These are phyloP conservation scores for Crambe crambe DNA, from an alignment of 37 sponge, comb jelly and placozoan species.

Conservation along the genomic window DNA sequence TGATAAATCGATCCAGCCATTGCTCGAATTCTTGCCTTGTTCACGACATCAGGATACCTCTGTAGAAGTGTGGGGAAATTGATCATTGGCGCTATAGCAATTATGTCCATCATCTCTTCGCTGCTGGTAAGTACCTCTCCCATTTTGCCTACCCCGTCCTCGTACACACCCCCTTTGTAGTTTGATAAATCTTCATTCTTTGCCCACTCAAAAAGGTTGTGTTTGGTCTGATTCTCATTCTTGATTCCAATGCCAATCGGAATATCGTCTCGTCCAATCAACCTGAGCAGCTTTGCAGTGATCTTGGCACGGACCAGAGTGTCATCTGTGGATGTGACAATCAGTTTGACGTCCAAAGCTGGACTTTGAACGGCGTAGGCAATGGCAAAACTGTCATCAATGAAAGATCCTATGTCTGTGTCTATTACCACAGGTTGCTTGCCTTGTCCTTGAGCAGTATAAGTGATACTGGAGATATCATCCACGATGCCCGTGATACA, in stretches of 20 bases:
- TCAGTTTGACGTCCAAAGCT: conserved; percentile 60
- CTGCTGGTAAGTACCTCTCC: conserved; percentile 37
- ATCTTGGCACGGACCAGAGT: conserved; percentile 65
- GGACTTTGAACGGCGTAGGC: conserved; percentile 51
- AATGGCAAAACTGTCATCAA: conserved; percentile 76
- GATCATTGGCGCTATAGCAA: conserved; percentile 75
- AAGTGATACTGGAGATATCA: too few relatives aligned
- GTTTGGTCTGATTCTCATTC: conserved; percentile 20
- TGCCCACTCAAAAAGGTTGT: conserved; percentile 56
- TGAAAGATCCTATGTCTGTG: conserved; percentile 76
- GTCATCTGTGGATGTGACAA: conserved; percentile 71
- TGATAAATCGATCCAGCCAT: conserved; percentile 74
- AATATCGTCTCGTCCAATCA: conserved; percentile 55
- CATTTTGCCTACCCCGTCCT: conserved; percentile 68
- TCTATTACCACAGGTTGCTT: conserved; percentile 77
- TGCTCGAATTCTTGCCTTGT: conserved; percentile 48
- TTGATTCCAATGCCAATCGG: conserved; percentile 74
- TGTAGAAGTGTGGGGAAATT: conserved; percentile 65
- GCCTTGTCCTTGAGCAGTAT: too few relatives aligned
- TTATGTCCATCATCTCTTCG: conserved; percentile 33
- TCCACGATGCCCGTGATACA: too few relatives aligned
- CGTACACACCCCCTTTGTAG: conserved; percentile 66
- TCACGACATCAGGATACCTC: conserved; percentile 48
- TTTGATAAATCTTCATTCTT: conserved; percentile 20
- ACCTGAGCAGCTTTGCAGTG: conserved; percentile 54